These are phyloP conservation scores for Etheostoma perlongum DNA, from an alignment of 2,797 vertebrate genomes.

Conservation along the genomic window DNA sequence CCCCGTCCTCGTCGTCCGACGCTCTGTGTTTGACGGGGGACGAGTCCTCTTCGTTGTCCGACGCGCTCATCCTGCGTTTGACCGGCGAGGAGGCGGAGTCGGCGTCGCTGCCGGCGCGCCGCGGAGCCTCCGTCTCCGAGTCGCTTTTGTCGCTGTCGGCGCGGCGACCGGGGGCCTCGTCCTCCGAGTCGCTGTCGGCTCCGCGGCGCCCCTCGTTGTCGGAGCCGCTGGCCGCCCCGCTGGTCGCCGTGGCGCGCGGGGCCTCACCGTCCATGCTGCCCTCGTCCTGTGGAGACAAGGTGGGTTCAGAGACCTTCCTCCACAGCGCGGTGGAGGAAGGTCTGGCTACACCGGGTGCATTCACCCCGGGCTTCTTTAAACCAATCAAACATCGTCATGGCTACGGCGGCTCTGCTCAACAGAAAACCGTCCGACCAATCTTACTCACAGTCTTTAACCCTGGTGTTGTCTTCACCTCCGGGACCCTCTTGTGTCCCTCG, in stretches of 20 bases:
- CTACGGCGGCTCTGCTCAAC: too few species aligned
- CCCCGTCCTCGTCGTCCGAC: slow-evolving; percentile 76
- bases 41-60: slow-evolving; percentile 71
- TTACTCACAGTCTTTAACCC: too few species aligned
- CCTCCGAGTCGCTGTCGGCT: slow-evolving; percentile 87
- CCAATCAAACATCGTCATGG: too few species aligned
- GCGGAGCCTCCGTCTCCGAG: slow-evolving; percentile 79
- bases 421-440: too few species aligned
- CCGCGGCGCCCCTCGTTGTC: slow-evolving; percentile 76
- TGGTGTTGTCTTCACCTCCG: too few species aligned
- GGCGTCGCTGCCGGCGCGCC: slow-evolving; percentile 83
- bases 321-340: too few species aligned
- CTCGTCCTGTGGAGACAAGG: slow-evolving; percentile 86
- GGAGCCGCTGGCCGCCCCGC: slow-evolving; percentile 70
- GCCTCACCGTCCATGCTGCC: slow-evolving; percentile 88
- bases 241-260: slow-evolving; percentile 50
- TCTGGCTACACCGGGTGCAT: too few species aligned
- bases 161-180: slow-evolving; percentile 59
- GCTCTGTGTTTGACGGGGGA: slow-evolving; percentile 76
- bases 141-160: slow-evolving; percentile 73
- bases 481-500: too few species aligned
- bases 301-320: too few species aligned
- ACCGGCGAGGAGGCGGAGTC: slow-evolving; percentile 69
- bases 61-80: slow-evolving; percentile 84
- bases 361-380: too few species aligned